phyloP scores from a whole-genome alignment of 1,140 invertebrate genomes.

The Diprion similis region DNA sequence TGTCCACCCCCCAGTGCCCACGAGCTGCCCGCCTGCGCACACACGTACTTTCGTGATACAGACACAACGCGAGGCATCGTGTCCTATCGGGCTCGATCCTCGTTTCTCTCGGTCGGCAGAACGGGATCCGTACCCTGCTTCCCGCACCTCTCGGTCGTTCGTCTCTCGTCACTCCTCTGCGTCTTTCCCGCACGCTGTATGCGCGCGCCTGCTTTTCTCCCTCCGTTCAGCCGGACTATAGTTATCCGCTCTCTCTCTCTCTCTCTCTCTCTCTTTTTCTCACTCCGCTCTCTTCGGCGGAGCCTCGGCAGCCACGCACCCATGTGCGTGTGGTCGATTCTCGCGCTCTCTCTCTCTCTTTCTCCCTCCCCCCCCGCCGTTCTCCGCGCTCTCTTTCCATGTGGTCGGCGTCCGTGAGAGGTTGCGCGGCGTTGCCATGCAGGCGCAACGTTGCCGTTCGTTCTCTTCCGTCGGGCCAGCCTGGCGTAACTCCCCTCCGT shows the following conservation, averaged over 20 bases:
- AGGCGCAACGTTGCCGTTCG: conserved; percentile 1
- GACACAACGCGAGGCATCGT: conserved; percentile 15
- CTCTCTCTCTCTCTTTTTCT: not conserved
- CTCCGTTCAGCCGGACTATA: conserved; percentile 28
- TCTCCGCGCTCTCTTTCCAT: conserved; percentile 22
- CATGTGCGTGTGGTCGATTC: not conserved
- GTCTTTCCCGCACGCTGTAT: not conserved
- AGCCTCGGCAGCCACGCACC: conserved; percentile 18
- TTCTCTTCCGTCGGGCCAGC: not conserved
- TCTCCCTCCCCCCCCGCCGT: not conserved
- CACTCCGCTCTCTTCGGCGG: not conserved
- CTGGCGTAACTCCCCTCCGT: too few species aligned
- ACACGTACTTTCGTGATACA: not conserved
- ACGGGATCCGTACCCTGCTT: conserved; percentile 7
- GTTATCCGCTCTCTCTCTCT: conserved; percentile 32
- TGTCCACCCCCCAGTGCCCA: not conserved
- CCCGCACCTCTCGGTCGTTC: not conserved
- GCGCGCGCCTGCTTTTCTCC: conserved; percentile 13
- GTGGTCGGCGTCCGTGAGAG: conserved; percentile 30
- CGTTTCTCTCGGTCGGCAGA: conserved; percentile 23
- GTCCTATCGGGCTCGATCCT: conserved; percentile 23
- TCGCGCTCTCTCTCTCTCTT: too few species aligned
- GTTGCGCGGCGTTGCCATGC: conserved; percentile 28
- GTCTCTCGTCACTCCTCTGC: not conserved
- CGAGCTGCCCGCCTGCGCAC: not conserved